Evolutionary conservation across 1,140 invertebrate genomes (phyloP).

Genomic region (Apis mellifera): Amel_HAv3.1 CM009931.2:14385001-14385500

Average conservation of each 20-base stretch:
- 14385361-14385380: constrained; percentile 78
- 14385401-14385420: constrained; percentile 27
- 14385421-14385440: neutral
- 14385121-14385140: constrained; percentile 53
- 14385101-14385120: constrained; percentile 38
- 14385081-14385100: constrained; percentile 16
- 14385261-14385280: constrained; percentile 74
- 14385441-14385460: constrained; percentile 72
- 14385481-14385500: constrained; percentile 46
- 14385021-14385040: neutral
- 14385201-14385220: constrained; percentile 58
- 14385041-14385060: neutral
- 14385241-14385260: constrained; percentile 68
- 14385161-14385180: constrained; percentile 37
- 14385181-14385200: constrained; percentile 36
- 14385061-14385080: too few relatives aligned
- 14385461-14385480: constrained; percentile 82
- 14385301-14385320: constrained; percentile 79
- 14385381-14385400: constrained; percentile 74
- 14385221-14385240: constrained; percentile 61
- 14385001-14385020: constrained; percentile 66
- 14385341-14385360: constrained; percentile 70
- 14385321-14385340: constrained; percentile 78
- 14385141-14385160: constrained; percentile 61
- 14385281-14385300: constrained; percentile 78